Evolutionary conservation across 1,140 invertebrate species (phyloP), one percentile per base, ranked within the genome.

Genomic region (Panagrolaimus sp.): DNA sequence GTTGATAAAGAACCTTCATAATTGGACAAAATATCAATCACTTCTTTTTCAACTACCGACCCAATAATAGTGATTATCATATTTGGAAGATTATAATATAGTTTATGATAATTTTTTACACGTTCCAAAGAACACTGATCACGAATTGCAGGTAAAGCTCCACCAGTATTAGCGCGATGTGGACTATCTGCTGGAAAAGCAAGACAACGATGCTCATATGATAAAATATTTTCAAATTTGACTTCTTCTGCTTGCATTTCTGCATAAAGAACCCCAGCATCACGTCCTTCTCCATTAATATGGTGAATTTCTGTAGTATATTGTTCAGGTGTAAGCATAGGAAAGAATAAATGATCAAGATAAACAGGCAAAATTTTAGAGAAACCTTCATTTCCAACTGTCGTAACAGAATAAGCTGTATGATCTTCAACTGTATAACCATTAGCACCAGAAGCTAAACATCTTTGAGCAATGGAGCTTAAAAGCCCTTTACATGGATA

Each of bases 301-400:
- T 95, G 92, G 84, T 96, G 91, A 1, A 96, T 91, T 86, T 96
- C 92, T 14, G 92, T 95, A 11, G 88, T 84, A 84, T 89, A 96
- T 66, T 69, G 67, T 23, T 70, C 43, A 23, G 42, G 68, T 46
- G 88, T 90, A 20, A 95, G 86, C 16, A 88, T 89, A 1, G 92
- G 92, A 82, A 89, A 89, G 5, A 96, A 85, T 75, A 95, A 89
- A 81, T 96, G 92, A 82, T 95, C 92, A 38, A 94, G 79, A 82
- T 92, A 95, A 72, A 95, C 89, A 0, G 91, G 92, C 79, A 96
- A 84, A 7, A 94, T 83, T n/a, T 89, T 89, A 9, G 92, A 83
- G 85, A 94, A 93, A 13, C 92, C 92, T 81, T 90, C 89, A 79
- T 88, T 88, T 5, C 92, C 92, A 65, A 91, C 91, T 45, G 91